Base-by-base conservation (phyloP, 1,140 invertebrate genomes). In the Heliconius hewitsoni region DNA sequence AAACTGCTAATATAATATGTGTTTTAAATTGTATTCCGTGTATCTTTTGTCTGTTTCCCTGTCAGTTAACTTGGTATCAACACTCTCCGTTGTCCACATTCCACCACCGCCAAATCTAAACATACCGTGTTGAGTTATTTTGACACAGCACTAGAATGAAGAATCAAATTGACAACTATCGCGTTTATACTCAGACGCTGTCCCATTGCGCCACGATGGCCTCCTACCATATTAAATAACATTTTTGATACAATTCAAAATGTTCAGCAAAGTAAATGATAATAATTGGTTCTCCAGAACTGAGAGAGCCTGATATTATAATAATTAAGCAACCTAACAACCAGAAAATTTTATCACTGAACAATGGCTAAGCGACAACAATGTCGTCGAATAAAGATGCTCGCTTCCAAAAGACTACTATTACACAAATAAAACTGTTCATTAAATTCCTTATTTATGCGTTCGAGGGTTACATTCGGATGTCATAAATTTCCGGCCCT, bases 241-340 rank as follows among this genome's bases (percentile, higher is more conserved):
- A 37, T 37, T 37, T 37, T 11, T 46, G 23, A 57, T 9, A 9
- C 19, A 57, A 88, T 90, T 91, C 89, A 89, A 86, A 81, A 83
- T 87, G 85, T 85, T 87, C 86, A 90, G 89, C 88, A 90, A 91
- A 88, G 84, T 90, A 87, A 89, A 89, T 74, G 85, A 85, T 87
- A 90, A 89, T 91, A 92, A 91, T 90, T 87, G 88, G 84, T 83
- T 81, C 84, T 86, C 78, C 73, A 74, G 80, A 78, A 81, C 76
- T 87, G 86, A 71, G 84, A 78, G 5, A 87, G 81, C 87, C 88
- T 86, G 77, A 88, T 87, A 90, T 89, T 86, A 87, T 88, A 86
- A 88, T 89, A 91, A 93, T 93, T 91, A 91, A 89, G 85, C 81
- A 78, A 30, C 9, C 81, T 87, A 90, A 90, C 86, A 89, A 91